Percentiles rank a stretch among this genome's conserved stretches.
These are phyloP conservation scores for Pangasius macronema DNA, from an alignment of 2,797 vertebrate genomes.

Conservation along the genomic window DNA sequence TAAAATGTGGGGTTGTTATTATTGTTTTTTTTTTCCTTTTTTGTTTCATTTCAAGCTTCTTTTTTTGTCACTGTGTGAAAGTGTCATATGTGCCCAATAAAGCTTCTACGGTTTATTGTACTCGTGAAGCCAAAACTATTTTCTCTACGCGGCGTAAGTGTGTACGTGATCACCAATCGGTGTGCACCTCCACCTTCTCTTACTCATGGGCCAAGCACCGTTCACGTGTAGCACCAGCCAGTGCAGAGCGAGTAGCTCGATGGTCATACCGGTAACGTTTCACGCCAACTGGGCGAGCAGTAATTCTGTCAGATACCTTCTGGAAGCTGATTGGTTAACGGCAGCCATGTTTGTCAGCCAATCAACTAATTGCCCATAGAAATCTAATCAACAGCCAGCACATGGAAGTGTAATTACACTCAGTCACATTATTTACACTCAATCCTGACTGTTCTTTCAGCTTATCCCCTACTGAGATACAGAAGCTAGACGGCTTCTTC, in stretches of 20 bases:
- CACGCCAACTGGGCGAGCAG: background rate
- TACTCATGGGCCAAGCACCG: background rate
- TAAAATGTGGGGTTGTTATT: slow-evolving; percentile 90
- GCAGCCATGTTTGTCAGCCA: background rate
- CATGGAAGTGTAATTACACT: background rate
- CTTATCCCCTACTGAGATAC: background rate
- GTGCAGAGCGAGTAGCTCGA: background rate
- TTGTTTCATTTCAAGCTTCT: slow-evolving; percentile 80
- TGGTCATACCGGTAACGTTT: too few relatives aligned
- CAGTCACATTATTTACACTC: background rate
- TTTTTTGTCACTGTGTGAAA: slow-evolving; percentile 80
- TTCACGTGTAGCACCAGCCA: too few relatives aligned
- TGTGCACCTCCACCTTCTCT: background rate
- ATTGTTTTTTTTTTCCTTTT: slow-evolving; percentile 68
- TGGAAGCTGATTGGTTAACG: background rate
- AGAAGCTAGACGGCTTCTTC: background rate
- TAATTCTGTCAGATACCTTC: background rate
- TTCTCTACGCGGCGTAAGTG: slow-evolving; percentile 11
- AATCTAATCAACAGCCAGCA: background rate
- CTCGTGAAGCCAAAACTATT: slow-evolving; percentile 55
- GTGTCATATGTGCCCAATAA: slow-evolving; percentile 80
- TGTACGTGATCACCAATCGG: background rate
- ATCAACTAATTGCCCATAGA: background rate
- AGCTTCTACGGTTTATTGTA: slow-evolving; percentile 77
- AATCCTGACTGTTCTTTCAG: background rate